phyloP scores from a whole-genome alignment of 2,113 vertebrate species.

The Colaptes auratus region DNA sequence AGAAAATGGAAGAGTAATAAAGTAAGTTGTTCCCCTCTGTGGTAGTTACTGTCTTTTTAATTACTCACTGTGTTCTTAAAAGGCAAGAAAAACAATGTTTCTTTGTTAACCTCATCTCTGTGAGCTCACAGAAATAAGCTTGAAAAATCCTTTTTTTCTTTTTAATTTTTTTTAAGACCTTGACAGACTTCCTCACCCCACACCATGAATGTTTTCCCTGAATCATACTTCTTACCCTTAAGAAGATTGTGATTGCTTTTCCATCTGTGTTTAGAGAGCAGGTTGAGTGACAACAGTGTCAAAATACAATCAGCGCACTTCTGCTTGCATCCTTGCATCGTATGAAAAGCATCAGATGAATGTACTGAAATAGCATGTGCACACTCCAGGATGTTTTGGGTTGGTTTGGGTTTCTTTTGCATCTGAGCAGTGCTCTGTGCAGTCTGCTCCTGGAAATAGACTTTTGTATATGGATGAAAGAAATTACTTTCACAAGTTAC shows the following conservation, averaged over 20 bases:
- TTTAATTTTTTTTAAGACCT: neutral
- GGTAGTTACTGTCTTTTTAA: neutral
- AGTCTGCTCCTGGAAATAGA: neutral
- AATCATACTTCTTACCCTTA: neutral
- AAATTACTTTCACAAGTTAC: conserved; percentile 5
- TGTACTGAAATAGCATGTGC: neutral
- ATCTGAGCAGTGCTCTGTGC: neutral
- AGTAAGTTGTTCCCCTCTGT: conserved; percentile 68
- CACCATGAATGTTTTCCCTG: neutral
- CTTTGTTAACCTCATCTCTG: neutral
- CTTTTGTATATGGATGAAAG: neutral
- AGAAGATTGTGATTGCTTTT: neutral
- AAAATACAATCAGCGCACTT: neutral
- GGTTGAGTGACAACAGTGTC: neutral
- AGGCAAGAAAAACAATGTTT: neutral
- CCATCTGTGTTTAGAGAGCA: neutral
- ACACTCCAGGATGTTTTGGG: neutral
- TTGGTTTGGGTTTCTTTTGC: neutral
- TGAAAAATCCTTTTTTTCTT: neutral
- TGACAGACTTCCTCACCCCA: neutral
- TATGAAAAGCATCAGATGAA: neutral
- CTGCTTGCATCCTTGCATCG: neutral
- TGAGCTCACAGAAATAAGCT: neutral
- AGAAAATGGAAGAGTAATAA: conserved; percentile 87
- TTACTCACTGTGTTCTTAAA: neutral